Conservation (phyloP, 2,888 invertebrate genomes). For the Oxyteleia sp. region DNA sequence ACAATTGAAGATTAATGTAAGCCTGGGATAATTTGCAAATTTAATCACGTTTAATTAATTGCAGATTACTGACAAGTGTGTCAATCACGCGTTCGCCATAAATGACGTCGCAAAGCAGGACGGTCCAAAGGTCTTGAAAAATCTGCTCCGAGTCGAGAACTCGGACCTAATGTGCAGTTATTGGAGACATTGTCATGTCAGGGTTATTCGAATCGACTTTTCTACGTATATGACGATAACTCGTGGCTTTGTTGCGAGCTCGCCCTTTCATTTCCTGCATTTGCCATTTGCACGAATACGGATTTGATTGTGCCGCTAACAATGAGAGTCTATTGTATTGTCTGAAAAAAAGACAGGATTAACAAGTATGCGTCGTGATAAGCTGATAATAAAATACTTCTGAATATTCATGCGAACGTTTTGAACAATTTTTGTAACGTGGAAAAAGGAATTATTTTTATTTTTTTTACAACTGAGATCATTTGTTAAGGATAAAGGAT, state of each 20-base stretch:
- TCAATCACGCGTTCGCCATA: too few species aligned
- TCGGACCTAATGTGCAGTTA: slow-evolving; percentile 24
- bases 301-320: slow-evolving; percentile 43
- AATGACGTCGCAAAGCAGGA: not conserved
- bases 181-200: slow-evolving; percentile 49
- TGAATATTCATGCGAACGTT: slow-evolving; percentile 9
- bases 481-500: too few species aligned
- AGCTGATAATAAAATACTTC: slow-evolving; percentile 13
- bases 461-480: too few species aligned
- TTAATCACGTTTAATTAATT: too few species aligned
- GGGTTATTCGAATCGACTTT: slow-evolving; percentile 54
- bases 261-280: slow-evolving; percentile 40
- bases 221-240: slow-evolving; percentile 34
- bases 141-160: not conserved
- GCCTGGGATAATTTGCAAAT: too few species aligned
- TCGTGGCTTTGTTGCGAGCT: slow-evolving; percentile 41
- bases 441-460: too few species aligned
- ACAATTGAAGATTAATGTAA: too few species aligned
- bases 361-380: slow-evolving; percentile 20
- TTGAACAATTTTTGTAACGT: too few species aligned
- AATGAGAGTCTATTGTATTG: slow-evolving; percentile 39
- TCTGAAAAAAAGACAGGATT: slow-evolving; percentile 25
- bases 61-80: not conserved
- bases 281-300: slow-evolving; percentile 42
- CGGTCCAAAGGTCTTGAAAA: slow-evolving; percentile 14